phyloP scores from a whole-genome alignment of 1,140 invertebrate genomes.

The Manduca sexta region DNA sequence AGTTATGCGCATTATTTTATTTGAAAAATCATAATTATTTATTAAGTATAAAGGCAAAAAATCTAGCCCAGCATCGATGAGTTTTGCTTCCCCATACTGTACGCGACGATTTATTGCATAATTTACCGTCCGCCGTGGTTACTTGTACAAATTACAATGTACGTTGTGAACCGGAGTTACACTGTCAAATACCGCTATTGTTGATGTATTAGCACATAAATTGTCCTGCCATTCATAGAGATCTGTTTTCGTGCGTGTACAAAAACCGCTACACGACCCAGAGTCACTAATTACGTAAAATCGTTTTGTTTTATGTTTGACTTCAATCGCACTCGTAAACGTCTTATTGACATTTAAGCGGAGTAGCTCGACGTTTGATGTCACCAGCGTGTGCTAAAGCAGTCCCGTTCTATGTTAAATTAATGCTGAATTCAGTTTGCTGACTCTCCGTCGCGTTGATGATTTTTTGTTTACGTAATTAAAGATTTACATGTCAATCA shows the following conservation, averaged over 20 bases:
- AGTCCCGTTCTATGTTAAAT: too few relatives aligned
- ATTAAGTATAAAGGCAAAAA: too few relatives aligned
- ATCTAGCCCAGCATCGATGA: too few relatives aligned
- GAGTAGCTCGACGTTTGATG: neutral
- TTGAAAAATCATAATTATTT: too few relatives aligned
- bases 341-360: slow-evolving; percentile 1
- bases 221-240: slow-evolving; percentile 19
- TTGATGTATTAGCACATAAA: slow-evolving; percentile 33
- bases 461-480: too few relatives aligned
- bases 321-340: slow-evolving; percentile 2
- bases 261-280: neutral
- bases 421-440: too few relatives aligned
- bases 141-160: slow-evolving; percentile 16
- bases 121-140: slow-evolving; percentile 4
- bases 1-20: too few relatives aligned
- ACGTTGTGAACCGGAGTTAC: slow-evolving; percentile 8
- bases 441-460: too few relatives aligned
- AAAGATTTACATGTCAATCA: too few relatives aligned
- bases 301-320: neutral
- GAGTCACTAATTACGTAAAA: neutral
- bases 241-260: neutral
- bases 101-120: slow-evolving; percentile 19
- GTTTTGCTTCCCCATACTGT: too few relatives aligned
- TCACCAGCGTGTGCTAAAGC: neutral
- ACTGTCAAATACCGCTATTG: slow-evolving; percentile 24